Evolutionary conservation across 2,113 vertebrate species (phyloP), one percentile per base, ranked within the genome.

Genomic region (Pelobates fuscus): DNA sequence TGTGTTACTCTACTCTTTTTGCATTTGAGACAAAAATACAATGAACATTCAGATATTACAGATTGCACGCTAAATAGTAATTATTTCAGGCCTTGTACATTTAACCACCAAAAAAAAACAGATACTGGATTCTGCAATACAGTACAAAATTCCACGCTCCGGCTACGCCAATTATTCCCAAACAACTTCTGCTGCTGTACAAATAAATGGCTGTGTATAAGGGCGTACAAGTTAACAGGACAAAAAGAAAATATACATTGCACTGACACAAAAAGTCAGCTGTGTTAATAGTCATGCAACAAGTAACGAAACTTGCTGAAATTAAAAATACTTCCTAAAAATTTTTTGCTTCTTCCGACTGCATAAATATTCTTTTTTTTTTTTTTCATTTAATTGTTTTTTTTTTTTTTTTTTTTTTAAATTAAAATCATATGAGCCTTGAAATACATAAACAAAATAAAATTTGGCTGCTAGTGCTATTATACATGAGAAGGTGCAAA

Each of bases 331-430:
- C 90, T 92, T 89, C 89, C 91, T 93, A 93, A 93, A 93, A 94
- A 91, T 93, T 65, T 67, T 70, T 68, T 77, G 55, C 27, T 77
- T 61, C 65, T 68, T 77, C 67, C 46, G 93, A 92, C 94, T 93
- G 96, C 96, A 97, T 97, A 97, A 98, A 97, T 99, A 98, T 93
- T 96, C 55, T 95, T 97, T 92, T 98, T 97, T 95, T 96, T 93
- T 94, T 91, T 94, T 63, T 63, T 37, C 11, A 4, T 3, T 11
- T 95, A 96, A 92, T 94, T 91, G n/a, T 94, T 65, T 37, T 20
- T 20, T 30, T 68, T 55, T 18, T 69, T 2, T 21, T 58, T 49
- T 8, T 63, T 20, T 95, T 83, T 90, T 94, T 92, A 91, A 88
- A 44, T 90, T 76, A 86, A 89, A 93, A 93, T 86, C 88, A 90